Evolutionary conservation across 2,113 vertebrate genomes (phyloP), one percentile per base, ranked within the genome.

Genomic region (Entelurus aequoreus): DNA sequence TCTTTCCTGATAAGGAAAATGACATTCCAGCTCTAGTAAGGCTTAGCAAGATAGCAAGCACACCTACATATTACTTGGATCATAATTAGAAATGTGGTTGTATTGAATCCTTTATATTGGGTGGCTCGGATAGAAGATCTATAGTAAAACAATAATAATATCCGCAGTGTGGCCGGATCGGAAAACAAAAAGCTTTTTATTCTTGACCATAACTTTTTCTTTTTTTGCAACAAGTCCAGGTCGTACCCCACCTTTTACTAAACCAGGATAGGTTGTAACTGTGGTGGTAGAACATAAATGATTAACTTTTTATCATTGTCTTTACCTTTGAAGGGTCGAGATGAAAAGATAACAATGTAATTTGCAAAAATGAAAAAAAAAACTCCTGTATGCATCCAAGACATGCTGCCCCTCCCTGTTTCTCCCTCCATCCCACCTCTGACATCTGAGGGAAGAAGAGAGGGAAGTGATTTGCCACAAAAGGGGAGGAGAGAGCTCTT

Each of bases 401-500:
- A 47, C 67, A 81, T 63, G 55, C 51, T 64, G 77, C 63, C 61
- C 73, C 75, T 69, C 67, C 71, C 71, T 0, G 16, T 60, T 55
- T 69, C 69, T 65, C 69, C 69, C 75, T 66, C 82, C 19, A 16
- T 57, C 56, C 64, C 75, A 79, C 75, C 63, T 81, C 78, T 79
- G 69, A 74, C 84, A 80, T 78, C 70, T 63, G 57, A 52, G 62
- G 64, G 68, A 72, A 81, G 68, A 78, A 69, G 65, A 54, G 69
- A 77, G 70, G 71, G 75, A 72, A 76, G 78, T 88, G 81, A 87
- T 88, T 80, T 83, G 79, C 63, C 75, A 71, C 71, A 84, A 83
- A 86, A 83, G 79, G 87, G 86, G 86, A 89, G 87, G 88, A 86
- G 87, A 82, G 68, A 87, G 77, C 70, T 74, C 77, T 77, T 57